Evolutionary conservation across 2,113 vertebrate species (phyloP).

Genomic region (Gymnogyps californianus): DNA sequence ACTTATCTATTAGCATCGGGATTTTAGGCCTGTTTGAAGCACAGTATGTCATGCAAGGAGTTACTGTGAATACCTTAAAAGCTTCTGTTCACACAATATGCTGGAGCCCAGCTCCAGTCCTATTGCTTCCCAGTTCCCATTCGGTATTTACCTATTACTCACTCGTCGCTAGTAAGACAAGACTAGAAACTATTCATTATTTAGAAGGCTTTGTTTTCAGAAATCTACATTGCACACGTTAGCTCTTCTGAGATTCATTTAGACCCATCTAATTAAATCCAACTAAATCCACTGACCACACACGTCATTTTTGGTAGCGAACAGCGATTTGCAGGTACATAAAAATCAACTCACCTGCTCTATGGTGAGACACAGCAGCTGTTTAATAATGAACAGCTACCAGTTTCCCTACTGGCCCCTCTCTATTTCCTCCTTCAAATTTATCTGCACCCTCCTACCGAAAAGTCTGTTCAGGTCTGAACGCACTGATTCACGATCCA

Average conservation of each 20-base stretch:
- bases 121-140: background rate
- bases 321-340: accelerated
- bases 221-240: background rate
- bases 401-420: background rate
- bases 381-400: background rate
- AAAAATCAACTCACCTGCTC: background rate
- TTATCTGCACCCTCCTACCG: background rate
- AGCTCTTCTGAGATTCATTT: background rate
- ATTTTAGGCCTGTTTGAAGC: background rate
- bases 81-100: background rate
- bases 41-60: background rate
- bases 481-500: background rate
- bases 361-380: background rate
- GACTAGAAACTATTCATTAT: background rate
- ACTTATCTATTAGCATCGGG: accelerated
- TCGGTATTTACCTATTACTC: background rate
- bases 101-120: background rate
- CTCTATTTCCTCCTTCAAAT: background rate
- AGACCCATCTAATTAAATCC: background rate
- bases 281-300: background rate
- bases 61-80: background rate
- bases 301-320: background rate
- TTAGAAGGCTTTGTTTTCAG: background rate
- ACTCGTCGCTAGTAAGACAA: background rate
- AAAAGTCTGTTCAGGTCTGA: background rate